Evolutionary conservation across 1,140 invertebrate genomes (phyloP).

Genomic region (Trichonephila clavata): DNA sequence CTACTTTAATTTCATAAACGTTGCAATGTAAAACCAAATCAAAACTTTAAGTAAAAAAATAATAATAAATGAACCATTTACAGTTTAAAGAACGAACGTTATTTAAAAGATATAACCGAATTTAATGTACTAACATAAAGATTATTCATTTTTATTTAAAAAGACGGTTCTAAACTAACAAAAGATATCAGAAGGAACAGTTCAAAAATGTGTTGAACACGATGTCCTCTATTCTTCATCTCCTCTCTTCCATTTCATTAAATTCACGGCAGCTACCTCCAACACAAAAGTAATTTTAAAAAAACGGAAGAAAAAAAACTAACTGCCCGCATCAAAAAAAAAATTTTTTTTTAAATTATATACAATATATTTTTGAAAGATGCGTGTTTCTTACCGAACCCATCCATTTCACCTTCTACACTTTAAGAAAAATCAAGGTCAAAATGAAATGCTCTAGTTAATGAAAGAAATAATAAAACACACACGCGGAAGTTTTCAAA

Average conservation of each 20-base stretch:
- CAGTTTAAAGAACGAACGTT: too few relatives aligned
- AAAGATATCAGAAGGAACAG: neutral
- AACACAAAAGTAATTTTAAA: neutral
- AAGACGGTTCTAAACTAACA: neutral
- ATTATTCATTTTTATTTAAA: too few relatives aligned
- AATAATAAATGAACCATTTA: too few relatives aligned
- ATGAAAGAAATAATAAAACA: constrained; percentile 59
- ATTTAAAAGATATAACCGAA: too few relatives aligned
- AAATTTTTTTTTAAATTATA: neutral
- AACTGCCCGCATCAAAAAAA: neutral
- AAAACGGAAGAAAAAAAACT: neutral
- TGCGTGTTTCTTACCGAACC: constrained; percentile 19
- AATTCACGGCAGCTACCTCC: neutral
- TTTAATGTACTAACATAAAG: too few relatives aligned
- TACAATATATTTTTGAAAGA: neutral
- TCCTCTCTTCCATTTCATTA: neutral
- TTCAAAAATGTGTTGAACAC: neutral
- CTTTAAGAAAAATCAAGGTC: constrained; percentile 65
- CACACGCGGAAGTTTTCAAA: constrained; percentile 67
- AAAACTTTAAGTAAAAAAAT: too few relatives aligned
- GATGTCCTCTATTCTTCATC: too few relatives aligned
- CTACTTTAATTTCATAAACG: too few relatives aligned
- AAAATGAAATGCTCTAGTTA: constrained; percentile 69
- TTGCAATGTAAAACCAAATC: too few relatives aligned
- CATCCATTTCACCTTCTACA: constrained; percentile 45